Percentiles rank a stretch among this genome's conserved stretches.
These are phyloP conservation scores for Sepiola atlantica DNA, from an alignment of 2,888 invertebrate genomes.

Conservation along the genomic window DNA sequence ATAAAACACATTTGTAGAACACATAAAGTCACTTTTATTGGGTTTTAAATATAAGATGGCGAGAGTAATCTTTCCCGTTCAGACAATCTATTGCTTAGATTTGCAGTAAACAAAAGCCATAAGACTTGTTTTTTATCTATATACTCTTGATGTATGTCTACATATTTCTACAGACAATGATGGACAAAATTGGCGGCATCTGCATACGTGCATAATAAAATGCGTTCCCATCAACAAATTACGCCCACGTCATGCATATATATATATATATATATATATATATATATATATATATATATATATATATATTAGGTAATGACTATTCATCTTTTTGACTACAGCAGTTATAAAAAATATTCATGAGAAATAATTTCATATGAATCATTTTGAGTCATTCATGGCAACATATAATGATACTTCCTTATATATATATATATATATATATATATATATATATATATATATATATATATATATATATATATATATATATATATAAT, in stretches of 20 bases:
- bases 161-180: background rate
- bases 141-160: background rate
- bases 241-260: background rate
- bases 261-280: background rate
- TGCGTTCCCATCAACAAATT: background rate
- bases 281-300: background rate
- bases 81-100: background rate
- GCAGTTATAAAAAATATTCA: too few species aligned
- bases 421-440: background rate
- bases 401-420: background rate
- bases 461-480: background rate
- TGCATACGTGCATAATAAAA: background rate
- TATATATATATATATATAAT: background rate
- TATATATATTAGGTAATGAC: background rate
- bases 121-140: background rate
- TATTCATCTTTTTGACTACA: background rate
- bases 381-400: background rate
- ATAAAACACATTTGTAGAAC: too few species aligned
- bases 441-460: constrained; percentile 32
- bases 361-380: background rate
- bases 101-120: background rate
- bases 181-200: background rate
- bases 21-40: background rate
- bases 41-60: background rate
- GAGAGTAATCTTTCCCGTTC: background rate